These are phyloP conservation scores for Hydrozoanthus gracilis DNA, from an alignment of 92 coral and sea anemone species.

Conservation along the genomic window DNA sequence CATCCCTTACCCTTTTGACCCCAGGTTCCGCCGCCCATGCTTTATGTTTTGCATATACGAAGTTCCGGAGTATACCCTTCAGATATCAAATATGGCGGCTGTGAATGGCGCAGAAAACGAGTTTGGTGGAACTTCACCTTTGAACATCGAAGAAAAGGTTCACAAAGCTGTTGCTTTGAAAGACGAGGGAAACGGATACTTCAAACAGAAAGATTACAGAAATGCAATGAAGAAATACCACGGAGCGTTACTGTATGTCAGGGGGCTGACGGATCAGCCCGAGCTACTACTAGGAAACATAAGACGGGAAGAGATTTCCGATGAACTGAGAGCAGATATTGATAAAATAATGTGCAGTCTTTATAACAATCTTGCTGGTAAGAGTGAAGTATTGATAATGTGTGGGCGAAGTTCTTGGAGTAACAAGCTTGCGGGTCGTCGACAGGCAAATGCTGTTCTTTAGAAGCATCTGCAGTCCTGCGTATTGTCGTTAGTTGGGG, in stretches of 20 bases:
- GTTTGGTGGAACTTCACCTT: conserved; percentile 43
- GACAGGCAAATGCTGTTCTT: too few relatives aligned
- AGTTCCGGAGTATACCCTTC: neutral
- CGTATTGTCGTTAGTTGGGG: too few relatives aligned
- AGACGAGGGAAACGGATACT: conserved; percentile 84
- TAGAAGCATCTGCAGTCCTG: too few relatives aligned
- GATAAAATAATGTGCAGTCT: conserved; percentile 67
- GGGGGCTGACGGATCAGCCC: conserved; percentile 72
- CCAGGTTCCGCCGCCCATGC: too few relatives aligned
- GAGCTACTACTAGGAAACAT: conserved; percentile 40
- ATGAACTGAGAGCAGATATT: conserved; percentile 51
- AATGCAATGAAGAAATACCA: conserved; percentile 93
- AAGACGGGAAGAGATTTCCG: conserved; percentile 53
- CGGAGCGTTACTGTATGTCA: conserved; percentile 77
- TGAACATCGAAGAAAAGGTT: conserved; percentile 71
- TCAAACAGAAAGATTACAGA: conserved; percentile 82
- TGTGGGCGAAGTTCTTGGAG: too few relatives aligned
- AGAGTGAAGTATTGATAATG: conserved; percentile 12
- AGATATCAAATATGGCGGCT: conserved; percentile 81
- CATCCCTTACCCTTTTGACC: too few relatives aligned
- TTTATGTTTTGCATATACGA: neutral
- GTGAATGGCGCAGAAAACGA: conserved; percentile 41
- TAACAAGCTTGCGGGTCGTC: too few relatives aligned
- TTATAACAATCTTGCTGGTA: conserved; percentile 95
- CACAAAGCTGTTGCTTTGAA: conserved; percentile 63